Percentiles rank a stretch among this genome's conserved stretches.
Conservation (phyloP, 2,797 vertebrate species). For the Typhlichthys subterraneus region DNA sequence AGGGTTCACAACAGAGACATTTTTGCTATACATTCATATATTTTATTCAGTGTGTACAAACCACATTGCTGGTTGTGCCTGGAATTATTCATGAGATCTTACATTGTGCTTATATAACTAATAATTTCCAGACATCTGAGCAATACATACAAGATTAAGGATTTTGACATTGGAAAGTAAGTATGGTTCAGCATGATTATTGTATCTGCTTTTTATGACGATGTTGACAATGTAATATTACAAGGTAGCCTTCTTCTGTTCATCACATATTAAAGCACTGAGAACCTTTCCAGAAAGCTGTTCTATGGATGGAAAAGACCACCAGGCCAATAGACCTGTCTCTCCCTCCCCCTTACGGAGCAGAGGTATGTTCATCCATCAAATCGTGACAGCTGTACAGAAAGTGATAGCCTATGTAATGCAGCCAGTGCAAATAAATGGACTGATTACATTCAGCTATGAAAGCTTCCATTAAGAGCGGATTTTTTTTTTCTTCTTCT, state of each 20-base stretch:
- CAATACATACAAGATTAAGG: too few species aligned
- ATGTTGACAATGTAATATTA: too few species aligned
- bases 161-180: too few species aligned
- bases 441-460: constrained; percentile 36
- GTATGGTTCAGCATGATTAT: too few species aligned
- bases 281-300: background rate
- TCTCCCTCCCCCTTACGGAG: constrained; percentile 33
- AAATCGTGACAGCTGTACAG: constrained; percentile 62
- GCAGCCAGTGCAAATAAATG: constrained; percentile 52
- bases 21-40: too few species aligned
- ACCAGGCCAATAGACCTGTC: constrained; percentile 20
- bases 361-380: constrained; percentile 69
- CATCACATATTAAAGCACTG: background rate
- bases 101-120: too few species aligned
- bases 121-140: too few species aligned
- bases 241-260: background rate
- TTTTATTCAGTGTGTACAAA: too few species aligned
- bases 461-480: constrained; percentile 16
- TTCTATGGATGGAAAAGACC: background rate
- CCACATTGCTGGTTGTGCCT: too few species aligned
- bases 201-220: too few species aligned
- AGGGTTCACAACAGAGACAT: too few species aligned
- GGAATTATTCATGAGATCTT: too few species aligned
- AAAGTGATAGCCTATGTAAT: constrained; percentile 33
- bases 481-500: constrained; percentile 35